phyloP scores from a whole-genome alignment of 35 echinoderm and acorn worm genomes.

The Lytechinus variegatus region DNA sequence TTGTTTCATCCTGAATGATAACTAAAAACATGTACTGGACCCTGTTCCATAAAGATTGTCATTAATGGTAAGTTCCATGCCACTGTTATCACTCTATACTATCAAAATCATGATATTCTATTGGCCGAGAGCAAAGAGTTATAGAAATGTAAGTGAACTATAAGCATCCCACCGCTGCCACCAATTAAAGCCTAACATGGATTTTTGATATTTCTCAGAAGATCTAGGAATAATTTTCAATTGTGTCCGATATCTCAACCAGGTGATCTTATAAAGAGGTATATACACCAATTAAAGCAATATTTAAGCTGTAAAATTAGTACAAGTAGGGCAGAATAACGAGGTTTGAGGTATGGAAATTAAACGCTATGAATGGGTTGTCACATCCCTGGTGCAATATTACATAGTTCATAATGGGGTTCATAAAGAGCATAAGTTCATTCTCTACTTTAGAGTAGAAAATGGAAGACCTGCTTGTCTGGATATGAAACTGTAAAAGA shows the following conservation, averaged over 20 bases:
- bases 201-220: neutral
- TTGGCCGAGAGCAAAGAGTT: too few relatives aligned
- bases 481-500: too few relatives aligned
- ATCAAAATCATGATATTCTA: too few relatives aligned
- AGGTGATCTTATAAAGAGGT: neutral
- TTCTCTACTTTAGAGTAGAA: neutral
- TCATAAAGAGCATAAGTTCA: neutral
- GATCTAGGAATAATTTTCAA: neutral
- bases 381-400: neutral
- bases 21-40: too few relatives aligned
- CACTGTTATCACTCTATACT: too few relatives aligned
- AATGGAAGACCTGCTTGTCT: neutral
- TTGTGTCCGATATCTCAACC: too few relatives aligned
- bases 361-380: neutral
- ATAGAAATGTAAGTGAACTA: too few relatives aligned
- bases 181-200: neutral
- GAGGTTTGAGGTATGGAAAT: neutral
- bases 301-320: neutral
- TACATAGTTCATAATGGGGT: neutral
- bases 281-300: neutral
- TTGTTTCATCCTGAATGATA: too few relatives aligned
- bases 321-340: neutral
- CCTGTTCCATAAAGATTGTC: too few relatives aligned
- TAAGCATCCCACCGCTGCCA: neutral
- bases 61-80: too few relatives aligned